Evolutionary conservation across 53 echinoderm and acorn worm species (phyloP).

Genomic region (Henricia sp.): DNA sequence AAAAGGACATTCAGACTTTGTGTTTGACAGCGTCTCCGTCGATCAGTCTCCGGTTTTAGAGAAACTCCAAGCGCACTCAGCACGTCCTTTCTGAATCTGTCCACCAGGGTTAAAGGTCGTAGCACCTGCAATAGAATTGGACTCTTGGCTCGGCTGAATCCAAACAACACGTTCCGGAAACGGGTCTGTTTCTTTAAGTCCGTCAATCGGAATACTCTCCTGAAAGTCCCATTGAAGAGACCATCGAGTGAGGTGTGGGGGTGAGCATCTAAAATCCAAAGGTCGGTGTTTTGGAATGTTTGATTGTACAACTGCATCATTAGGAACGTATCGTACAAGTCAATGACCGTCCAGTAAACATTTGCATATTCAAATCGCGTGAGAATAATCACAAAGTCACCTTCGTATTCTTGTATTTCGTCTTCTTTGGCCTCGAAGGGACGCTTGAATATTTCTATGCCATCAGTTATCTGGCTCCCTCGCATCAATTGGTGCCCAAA

Average conservation of each 20-base stretch:
- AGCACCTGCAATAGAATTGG: constrained; percentile 40
- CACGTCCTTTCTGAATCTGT: constrained; percentile 26
- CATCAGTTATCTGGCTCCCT: neutral
- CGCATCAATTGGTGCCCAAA: neutral
- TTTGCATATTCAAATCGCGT: constrained; percentile 53
- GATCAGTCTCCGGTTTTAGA: neutral
- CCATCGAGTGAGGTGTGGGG: constrained; percentile 34
- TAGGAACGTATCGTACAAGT: constrained; percentile 53
- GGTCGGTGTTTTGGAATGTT: constrained; percentile 40
- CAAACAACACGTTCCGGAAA: constrained; percentile 21
- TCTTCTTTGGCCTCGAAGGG: neutral
- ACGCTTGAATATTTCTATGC: neutral
- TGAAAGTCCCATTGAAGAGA: constrained; percentile 26
- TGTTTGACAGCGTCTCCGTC: constrained; percentile 10
- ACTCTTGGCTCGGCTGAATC: constrained; percentile 28
- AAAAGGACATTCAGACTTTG: constrained; percentile 36
- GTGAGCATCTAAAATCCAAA: constrained; percentile 47
- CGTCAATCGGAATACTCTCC: constrained; percentile 26
- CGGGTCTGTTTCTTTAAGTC: constrained; percentile 11
- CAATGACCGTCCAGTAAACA: constrained; percentile 62
- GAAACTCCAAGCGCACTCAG: constrained; percentile 11
- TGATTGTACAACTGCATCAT: constrained; percentile 56
- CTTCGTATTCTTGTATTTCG: constrained; percentile 18
- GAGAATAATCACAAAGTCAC: constrained; percentile 56
- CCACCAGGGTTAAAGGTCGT: constrained; percentile 29